These are phyloP conservation scores for Polyodon spathula DNA, from an alignment of 2,113 vertebrate genomes.

Conservation along the genomic window DNA sequence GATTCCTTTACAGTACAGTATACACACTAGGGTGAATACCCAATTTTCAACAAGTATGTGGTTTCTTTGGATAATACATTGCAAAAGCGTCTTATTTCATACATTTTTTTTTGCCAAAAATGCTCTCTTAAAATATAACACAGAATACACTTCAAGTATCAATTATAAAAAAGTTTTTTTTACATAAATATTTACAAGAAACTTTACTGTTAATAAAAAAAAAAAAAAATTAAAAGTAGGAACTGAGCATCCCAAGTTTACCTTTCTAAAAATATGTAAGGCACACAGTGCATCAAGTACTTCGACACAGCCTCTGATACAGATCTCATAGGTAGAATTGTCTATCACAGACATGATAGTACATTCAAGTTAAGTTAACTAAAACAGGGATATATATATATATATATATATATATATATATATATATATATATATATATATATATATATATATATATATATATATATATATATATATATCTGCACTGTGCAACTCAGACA, in stretches of 20 bases:
- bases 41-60: constrained; percentile 37
- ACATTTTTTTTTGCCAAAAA: no score
- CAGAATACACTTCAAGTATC: constrained; percentile 62
- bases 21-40: constrained; percentile 28
- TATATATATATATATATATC: constrained; percentile 41
- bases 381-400: no score
- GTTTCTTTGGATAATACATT: constrained; percentile 60
- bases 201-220: constrained; percentile 48
- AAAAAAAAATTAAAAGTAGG: constrained; percentile 26
- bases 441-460: no score
- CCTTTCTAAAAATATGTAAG: constrained; percentile 52
- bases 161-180: constrained; percentile 44
- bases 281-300: constrained; percentile 86
- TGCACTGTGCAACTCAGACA: constrained; percentile 36
- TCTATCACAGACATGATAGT: constrained; percentile 42
- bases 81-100: constrained; percentile 38
- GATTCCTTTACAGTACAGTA: constrained; percentile 36
- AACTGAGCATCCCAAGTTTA: constrained; percentile 29
- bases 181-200: constrained; percentile 48
- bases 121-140: constrained; percentile 42
- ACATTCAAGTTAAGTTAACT: constrained; percentile 56
- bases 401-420: no score
- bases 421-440: no score
- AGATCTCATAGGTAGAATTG: constrained; percentile 70
- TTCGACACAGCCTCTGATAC: constrained; percentile 76